Conservation (phyloP, 30 jellyfish, hydroid and myxozoan species). For the Pelagia noctiluca region DNA sequence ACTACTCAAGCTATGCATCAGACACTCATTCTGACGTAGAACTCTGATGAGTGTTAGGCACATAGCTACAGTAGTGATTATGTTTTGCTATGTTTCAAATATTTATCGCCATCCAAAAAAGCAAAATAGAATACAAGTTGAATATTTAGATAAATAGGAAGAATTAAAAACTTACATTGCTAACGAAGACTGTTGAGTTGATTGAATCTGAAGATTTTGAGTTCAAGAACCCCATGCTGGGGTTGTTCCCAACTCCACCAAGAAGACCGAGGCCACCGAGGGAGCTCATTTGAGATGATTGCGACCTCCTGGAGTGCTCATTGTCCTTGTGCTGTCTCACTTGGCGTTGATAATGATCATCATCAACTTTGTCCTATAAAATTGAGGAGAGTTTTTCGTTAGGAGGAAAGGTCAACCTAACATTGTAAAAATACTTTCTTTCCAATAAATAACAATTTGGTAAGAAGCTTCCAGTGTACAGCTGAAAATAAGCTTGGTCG, state of each 20-base stretch:
- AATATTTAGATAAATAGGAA: no score
- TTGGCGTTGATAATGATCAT: slow-evolving; percentile 76
- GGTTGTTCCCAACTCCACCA: slow-evolving; percentile 6
- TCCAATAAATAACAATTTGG: no score
- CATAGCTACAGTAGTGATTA: no score
- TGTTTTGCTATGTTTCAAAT: no score
- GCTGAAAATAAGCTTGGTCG: no score
- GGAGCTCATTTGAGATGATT: slow-evolving; percentile 16
- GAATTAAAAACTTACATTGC: slow-evolving; percentile 93
- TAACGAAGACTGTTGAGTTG: slow-evolving; percentile 89
- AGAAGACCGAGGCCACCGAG: slow-evolving; percentile 62
- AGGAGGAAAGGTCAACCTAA: slow-evolving; percentile 7
- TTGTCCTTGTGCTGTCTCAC: slow-evolving; percentile 68
- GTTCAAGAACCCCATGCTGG: slow-evolving; percentile 60
- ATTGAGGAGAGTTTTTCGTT: not conserved
- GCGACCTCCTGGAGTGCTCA: slow-evolving; percentile 54
- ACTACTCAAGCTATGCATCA: no score
- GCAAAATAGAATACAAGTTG: not conserved
- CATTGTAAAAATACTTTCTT: no score
- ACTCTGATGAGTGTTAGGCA: no score
- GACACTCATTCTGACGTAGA: no score
- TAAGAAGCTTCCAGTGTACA: no score
- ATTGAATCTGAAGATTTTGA: slow-evolving; percentile 83
- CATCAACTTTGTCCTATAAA: slow-evolving; percentile 84
- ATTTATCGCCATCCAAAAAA: not conserved